Percentiles rank a stretch among this genome's conserved stretches.
These are phyloP conservation scores for Sarcophaga variegata DNA, from an alignment of 2,888 invertebrate species.

Conservation along the genomic window DNA sequence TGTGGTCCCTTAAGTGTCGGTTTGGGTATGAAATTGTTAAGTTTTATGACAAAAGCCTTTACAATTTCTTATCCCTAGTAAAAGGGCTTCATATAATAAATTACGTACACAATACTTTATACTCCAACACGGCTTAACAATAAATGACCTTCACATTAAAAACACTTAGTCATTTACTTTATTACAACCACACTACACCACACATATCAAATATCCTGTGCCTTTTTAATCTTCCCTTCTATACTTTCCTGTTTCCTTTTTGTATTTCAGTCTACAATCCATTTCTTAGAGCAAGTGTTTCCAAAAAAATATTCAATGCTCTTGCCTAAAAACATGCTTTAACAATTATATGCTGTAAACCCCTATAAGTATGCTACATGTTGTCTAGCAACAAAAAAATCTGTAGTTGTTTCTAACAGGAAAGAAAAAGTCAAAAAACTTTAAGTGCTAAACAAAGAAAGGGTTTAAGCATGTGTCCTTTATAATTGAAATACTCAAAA, in stretches of 20 bases:
- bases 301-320: neutral
- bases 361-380: slow-evolving; percentile 17
- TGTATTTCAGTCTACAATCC: too few relatives aligned
- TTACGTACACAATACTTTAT: neutral
- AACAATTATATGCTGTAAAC: slow-evolving; percentile 16
- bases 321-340: slow-evolving; percentile 10
- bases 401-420: neutral
- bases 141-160: slow-evolving; percentile 42
- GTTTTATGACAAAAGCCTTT: too few relatives aligned
- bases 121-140: slow-evolving; percentile 21
- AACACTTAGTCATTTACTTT: slow-evolving; percentile 11
- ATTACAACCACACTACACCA: neutral
- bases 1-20: slow-evolving; percentile 40
- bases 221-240: too few relatives aligned
- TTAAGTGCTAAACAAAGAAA: neutral
- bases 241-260: too few relatives aligned
- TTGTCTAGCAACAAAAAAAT: neutral
- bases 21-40: too few relatives aligned
- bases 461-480: too few relatives aligned
- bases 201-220: too few relatives aligned
- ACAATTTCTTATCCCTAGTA: too few relatives aligned
- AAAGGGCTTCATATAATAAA: neutral
- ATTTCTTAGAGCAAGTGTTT: neutral
- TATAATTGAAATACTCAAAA: too few relatives aligned
- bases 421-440: neutral